Conservation (phyloP, 2,113 vertebrate genomes). For the Lophochroa leadbeateri region DNA sequence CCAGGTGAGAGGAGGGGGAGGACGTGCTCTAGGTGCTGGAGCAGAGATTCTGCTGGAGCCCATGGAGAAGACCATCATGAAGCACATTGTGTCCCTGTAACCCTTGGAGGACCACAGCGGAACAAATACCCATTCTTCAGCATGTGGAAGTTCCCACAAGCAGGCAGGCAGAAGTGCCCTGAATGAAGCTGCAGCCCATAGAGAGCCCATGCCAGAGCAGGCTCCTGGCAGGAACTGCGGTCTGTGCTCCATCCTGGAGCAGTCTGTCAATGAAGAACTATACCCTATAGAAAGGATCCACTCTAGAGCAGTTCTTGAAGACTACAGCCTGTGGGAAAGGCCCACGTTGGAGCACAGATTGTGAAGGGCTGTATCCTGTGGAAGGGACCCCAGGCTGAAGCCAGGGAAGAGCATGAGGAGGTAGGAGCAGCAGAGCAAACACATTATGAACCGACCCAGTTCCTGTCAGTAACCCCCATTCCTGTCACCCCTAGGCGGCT, state of each 20-base stretch:
- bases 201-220: background rate
- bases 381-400: background rate
- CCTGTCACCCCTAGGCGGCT: background rate
- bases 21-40: background rate
- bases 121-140: background rate
- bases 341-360: background rate
- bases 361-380: background rate
- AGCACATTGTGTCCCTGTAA: background rate
- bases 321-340: background rate
- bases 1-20: background rate
- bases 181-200: background rate
- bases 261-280: background rate
- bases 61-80: background rate
- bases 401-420: background rate
- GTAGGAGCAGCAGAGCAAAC: background rate
- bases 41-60: background rate
- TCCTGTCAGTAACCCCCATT: background rate
- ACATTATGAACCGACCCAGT: background rate
- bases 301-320: background rate
- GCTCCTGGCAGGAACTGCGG: background rate
- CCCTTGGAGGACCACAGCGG: background rate
- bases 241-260: background rate
- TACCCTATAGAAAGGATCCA: background rate
- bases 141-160: background rate
- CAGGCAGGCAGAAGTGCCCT: background rate